Conservation (phyloP, 2,888 invertebrate genomes). For the Volucella bombylans region DNA sequence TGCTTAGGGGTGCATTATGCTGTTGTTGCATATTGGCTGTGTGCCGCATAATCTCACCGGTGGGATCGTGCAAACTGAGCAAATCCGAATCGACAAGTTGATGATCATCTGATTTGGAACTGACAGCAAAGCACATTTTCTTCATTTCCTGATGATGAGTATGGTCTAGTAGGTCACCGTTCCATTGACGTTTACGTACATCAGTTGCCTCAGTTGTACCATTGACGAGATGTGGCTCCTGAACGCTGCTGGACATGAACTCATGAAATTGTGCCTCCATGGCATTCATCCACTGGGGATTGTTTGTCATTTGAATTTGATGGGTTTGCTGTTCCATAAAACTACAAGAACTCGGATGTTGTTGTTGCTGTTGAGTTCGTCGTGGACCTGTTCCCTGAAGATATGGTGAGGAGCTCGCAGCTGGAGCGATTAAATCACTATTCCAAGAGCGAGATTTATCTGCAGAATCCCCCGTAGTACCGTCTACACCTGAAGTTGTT, state of each 20-base stretch:
- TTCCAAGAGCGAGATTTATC: conserved; percentile 68
- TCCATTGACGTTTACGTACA: conserved; percentile 80
- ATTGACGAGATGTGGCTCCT: conserved; percentile 52
- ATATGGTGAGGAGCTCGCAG: conserved; percentile 71
- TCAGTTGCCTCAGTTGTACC: conserved; percentile 55
- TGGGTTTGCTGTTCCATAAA: conserved; percentile 67
- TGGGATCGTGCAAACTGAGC: conserved; percentile 78
- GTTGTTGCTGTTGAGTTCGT: conserved; percentile 50
- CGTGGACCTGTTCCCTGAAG: conserved; percentile 61
- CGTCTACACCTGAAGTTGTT: conserved; percentile 25
- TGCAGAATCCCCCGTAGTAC: conserved; percentile 7
- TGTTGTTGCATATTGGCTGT: conserved; percentile 70
- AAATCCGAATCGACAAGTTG: conserved; percentile 78
- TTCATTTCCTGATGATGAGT: conserved; percentile 77
- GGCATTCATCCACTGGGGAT: conserved; percentile 81
- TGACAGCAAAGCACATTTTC: conserved; percentile 78
- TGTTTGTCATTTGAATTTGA: conserved; percentile 73
- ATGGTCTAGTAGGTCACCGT: conserved; percentile 78
- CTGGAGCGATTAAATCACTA: conserved; percentile 69
- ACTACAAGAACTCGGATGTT: conserved; percentile 56
- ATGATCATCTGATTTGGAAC: conserved; percentile 77
- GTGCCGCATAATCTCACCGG: conserved; percentile 76
- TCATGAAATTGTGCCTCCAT: conserved; percentile 81
- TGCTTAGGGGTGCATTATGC: conserved; percentile 31
- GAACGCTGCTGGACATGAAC: conserved; percentile 77